Evolutionary conservation across 2,797 vertebrate genomes (phyloP).

Genomic region (Phrynocephalus vlangalii): DNA sequence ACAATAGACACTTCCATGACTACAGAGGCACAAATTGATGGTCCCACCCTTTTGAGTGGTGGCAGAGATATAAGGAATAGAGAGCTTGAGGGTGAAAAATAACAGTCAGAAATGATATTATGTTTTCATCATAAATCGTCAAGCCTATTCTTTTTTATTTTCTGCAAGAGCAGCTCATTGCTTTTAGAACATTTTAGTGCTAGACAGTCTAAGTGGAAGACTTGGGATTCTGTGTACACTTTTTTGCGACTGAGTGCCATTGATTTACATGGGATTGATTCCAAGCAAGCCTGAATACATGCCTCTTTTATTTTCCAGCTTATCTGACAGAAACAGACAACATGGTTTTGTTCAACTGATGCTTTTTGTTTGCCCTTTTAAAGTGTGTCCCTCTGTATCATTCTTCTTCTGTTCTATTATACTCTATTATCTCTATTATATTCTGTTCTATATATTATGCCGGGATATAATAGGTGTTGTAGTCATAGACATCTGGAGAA

Average conservation of each 20-base stretch:
- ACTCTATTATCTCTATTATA: too few species aligned
- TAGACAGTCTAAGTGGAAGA: neutral
- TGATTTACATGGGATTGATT: neutral
- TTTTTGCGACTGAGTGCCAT: neutral
- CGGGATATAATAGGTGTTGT: too few species aligned
- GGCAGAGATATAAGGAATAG: too few species aligned
- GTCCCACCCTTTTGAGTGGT: too few species aligned
- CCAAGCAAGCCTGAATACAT: neutral
- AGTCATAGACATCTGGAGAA: too few species aligned
- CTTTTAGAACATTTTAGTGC: neutral
- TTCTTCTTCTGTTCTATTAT: neutral
- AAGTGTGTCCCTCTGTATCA: neutral
- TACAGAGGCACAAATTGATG: too few species aligned
- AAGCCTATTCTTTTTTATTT: too few species aligned
- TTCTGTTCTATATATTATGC: neutral
- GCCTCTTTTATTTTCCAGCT: neutral
- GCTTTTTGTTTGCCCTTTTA: neutral
- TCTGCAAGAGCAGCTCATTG: too few species aligned
- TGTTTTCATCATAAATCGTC: too few species aligned
- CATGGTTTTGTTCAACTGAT: neutral
- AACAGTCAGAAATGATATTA: too few species aligned
- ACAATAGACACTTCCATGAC: too few species aligned
- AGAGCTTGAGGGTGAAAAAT: too few species aligned
- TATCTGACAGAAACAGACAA: neutral
- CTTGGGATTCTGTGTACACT: neutral